A percentile compares a stretch with the other conserved stretches of the same genome.
Conservation (phyloP, 2,888 invertebrate species). For the Hecatera dysodea region DNA sequence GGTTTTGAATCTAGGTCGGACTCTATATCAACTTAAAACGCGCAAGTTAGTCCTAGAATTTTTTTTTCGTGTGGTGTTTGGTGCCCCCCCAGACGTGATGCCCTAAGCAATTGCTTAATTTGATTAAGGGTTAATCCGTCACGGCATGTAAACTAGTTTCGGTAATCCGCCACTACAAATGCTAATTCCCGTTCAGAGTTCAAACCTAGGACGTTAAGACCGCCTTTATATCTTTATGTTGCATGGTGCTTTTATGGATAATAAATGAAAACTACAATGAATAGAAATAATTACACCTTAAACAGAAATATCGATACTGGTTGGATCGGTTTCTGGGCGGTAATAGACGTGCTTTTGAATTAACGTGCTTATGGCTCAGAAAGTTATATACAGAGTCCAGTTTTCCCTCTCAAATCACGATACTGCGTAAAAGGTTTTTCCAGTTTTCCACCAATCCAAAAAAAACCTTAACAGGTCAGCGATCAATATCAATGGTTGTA, state of each 20-base stretch:
- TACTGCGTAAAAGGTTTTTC: background rate
- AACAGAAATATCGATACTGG: background rate
- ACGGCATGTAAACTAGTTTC: too few species aligned
- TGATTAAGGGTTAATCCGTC: too few species aligned
- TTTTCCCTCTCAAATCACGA: background rate
- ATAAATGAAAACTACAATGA: background rate
- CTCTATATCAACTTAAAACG: too few species aligned
- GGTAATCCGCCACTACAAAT: background rate
- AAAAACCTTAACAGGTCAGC: slow-evolving; percentile 16
- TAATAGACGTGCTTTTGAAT: background rate
- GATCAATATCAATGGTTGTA: slow-evolving; percentile 25
- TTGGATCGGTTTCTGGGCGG: background rate
- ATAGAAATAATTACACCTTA: background rate
- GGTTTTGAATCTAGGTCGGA: too few species aligned
- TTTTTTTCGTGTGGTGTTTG: too few species aligned
- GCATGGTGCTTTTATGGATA: background rate
- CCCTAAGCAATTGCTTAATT: too few species aligned
- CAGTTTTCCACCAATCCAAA: slow-evolving; percentile 16
- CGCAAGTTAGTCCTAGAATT: too few species aligned
- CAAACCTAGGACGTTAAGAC: too few species aligned
- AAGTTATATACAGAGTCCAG: background rate
- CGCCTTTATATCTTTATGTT: too few species aligned
- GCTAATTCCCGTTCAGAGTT: too few species aligned
- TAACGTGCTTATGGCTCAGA: background rate
- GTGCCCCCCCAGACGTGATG: too few species aligned